Evolutionary conservation across 2,888 invertebrate genomes (phyloP), one percentile per base, ranked within the genome.

Genomic region (Ligdia adustata): DNA sequence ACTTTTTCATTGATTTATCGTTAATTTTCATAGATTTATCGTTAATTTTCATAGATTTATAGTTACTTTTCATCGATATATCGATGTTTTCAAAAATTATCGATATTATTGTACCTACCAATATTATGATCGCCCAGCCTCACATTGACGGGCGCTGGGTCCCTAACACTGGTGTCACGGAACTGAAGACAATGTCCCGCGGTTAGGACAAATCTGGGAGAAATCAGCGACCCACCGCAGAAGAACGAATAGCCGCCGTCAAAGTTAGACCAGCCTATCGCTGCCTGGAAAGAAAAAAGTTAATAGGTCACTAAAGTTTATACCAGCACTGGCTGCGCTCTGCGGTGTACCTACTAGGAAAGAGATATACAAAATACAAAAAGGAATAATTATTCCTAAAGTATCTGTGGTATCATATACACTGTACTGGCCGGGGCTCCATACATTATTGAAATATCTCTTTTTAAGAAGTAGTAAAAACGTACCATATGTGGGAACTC

Each of bases 151-250:
- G 93, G 93, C 67, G 55, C 78, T 72, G 47, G 16, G n/a, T 51
- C 52, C 39, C 53, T 28, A 2, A 55, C 47, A 2, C 37, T 52
- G 7, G 50, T 38, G 15, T 43, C 44, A 0, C 28, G n/a, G 3
- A 50, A 37, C 12, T 40, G 43, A 0, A 56, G 42, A 9, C 53
- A 65, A 52, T 82, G 93, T 69, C 93, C 94, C 0, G 94, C 94
- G 0, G 94, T 93, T 2, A 95, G 66, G 7, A 95, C 91, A 72
- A 91, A 94, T 12, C 80, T 79, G 1, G 92, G 88, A 42, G 93
- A 93, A 51, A 95, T 91, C 7, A 95, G 80, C 7, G 92, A 91
- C 0, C 94, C 95, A 0, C 94, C 95, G 64, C 95, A 95, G 5
- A 67, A 61, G 90, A 92, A 93, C 0, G 66, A 57, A 49, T 90